Base-by-base conservation (phyloP, 2,888 invertebrate species). In the Caenorhabditis becei region DNA sequence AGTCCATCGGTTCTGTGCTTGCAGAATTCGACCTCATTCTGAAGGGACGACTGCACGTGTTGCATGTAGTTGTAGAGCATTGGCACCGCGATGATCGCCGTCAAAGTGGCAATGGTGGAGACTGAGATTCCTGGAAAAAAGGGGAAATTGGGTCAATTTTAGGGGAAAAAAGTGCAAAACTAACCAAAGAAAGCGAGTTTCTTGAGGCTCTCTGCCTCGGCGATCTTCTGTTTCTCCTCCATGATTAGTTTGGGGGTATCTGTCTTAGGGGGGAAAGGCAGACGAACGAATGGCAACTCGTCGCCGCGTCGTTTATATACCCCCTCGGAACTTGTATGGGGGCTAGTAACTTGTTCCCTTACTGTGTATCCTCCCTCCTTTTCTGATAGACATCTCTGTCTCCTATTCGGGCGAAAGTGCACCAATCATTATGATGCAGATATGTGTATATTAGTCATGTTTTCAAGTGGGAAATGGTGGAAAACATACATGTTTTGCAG, bases 1-100 rank as follows among this genome's bases (percentile, higher is more conserved):
- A 88, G 83, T 58, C 88, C 88, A 62, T 86, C 80, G 56, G 87
- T 86, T 53, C 87, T 80, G 74, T 88, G 87, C 54, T 81, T 80
- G 78, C 88, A 88, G 83, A 87, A 87, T 56, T 87, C 87, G 35
- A 87, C 85, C 83, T 89, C 89, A 26, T 85, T 87, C 67, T 89
- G 88, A 56, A 91, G 87, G 8, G 88, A 83, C 7, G 88, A 86
- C 77, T 90, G 90, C 20, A 91, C 88, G 72, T 87, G 85, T 59
- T 89, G 89, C 82, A 90, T 87, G 86, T 91, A 91, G 77, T 86
- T 89, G 87, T 90, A 91, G 41, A 91, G 83, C 88, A 90, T 89
- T n/a, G 91, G 91, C 44, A 91, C 84, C 61, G 87, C 86, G 24
- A 91, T 83, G 74, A 89, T 88, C 59, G 89, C 89, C 10, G 89